phyloP scores from a whole-genome alignment of 2,113 vertebrate genomes.

The Bostrychus sinensis region DNA sequence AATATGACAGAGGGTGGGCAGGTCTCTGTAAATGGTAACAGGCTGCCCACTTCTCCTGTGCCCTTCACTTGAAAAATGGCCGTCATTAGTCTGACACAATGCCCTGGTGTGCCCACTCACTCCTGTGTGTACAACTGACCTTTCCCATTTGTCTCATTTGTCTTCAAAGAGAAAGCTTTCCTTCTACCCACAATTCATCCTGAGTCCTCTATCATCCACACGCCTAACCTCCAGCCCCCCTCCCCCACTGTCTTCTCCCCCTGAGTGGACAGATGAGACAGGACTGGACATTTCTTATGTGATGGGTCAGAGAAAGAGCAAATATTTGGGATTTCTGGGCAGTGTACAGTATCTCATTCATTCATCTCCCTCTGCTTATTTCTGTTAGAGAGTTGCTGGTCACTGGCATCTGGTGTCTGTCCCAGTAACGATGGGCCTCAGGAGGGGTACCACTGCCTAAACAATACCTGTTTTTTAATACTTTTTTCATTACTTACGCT shows the following conservation, averaged over 20 bases:
- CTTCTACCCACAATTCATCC: slow-evolving; percentile 5
- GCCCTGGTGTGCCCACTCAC: slow-evolving; percentile 5
- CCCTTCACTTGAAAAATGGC: slow-evolving; percentile 68
- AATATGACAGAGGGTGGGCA: slow-evolving; percentile 16
- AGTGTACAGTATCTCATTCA: not conserved
- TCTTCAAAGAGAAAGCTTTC: slow-evolving; percentile 26
- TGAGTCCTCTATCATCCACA: slow-evolving; percentile 34
- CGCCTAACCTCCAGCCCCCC: slow-evolving; percentile 28
- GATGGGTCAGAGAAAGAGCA: slow-evolving; percentile 7
- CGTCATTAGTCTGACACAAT: slow-evolving; percentile 62
- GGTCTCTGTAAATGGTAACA: slow-evolving; percentile 28
- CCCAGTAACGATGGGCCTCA: too few species aligned
- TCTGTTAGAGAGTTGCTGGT: not conserved
- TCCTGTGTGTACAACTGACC: slow-evolving; percentile 47
- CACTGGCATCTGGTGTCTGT: not conserved
- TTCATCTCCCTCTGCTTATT: not conserved
- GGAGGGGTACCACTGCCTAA: too few species aligned
- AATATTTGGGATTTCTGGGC: not conserved
- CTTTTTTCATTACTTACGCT: too few species aligned
- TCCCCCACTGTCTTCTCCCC: slow-evolving; percentile 23
- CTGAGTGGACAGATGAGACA: slow-evolving; percentile 27
- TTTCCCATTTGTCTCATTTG: slow-evolving; percentile 55
- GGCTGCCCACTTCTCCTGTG: slow-evolving; percentile 37
- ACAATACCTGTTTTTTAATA: too few species aligned
- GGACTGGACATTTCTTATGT: slow-evolving; percentile 19